phyloP scores from a whole-genome alignment of 2,113 vertebrate genomes.

The Trochalopteron elliotii region DNA sequence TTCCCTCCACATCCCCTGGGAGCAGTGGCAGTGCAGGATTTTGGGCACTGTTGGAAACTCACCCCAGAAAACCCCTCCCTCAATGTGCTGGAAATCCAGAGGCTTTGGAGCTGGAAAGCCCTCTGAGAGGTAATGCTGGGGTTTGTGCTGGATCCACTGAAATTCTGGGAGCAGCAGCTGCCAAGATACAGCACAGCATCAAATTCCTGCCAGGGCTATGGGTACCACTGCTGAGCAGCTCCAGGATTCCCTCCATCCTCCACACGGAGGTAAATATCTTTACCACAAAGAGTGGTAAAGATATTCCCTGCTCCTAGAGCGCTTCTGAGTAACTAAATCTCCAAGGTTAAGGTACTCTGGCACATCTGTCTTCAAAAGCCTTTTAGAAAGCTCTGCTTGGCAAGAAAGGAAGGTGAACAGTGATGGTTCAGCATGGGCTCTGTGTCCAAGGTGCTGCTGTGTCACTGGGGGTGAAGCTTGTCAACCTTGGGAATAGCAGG shows the following conservation, averaged over 20 bases:
- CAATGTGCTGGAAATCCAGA: background rate
- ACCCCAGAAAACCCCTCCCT: background rate
- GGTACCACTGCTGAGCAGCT: background rate
- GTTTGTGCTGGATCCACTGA: background rate
- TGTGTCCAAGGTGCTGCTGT: background rate
- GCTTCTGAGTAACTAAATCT: background rate
- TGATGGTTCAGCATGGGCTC: rapidly evolving
- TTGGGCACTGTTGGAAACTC: rapidly evolving
- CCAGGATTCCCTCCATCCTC: background rate
- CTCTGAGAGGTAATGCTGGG: background rate
- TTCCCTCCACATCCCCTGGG: background rate
- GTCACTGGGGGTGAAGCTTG: background rate
- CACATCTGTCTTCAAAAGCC: background rate
- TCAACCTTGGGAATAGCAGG: background rate
- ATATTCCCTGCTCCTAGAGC: background rate
- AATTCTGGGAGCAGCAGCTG: background rate
- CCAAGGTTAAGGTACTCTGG: background rate
- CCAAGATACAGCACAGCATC: background rate
- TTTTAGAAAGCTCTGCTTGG: background rate
- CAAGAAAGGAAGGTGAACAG: background rate
- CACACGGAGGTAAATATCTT: no score
- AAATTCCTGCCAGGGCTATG: rapidly evolving
- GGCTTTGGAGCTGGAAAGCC: background rate
- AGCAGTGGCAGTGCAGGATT: background rate
- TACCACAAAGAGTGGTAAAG: background rate